Percentiles rank a stretch among this genome's conserved stretches.
These are phyloP conservation scores for Muscicapa striata DNA, from an alignment of 2,797 vertebrate species.

Conservation along the genomic window DNA sequence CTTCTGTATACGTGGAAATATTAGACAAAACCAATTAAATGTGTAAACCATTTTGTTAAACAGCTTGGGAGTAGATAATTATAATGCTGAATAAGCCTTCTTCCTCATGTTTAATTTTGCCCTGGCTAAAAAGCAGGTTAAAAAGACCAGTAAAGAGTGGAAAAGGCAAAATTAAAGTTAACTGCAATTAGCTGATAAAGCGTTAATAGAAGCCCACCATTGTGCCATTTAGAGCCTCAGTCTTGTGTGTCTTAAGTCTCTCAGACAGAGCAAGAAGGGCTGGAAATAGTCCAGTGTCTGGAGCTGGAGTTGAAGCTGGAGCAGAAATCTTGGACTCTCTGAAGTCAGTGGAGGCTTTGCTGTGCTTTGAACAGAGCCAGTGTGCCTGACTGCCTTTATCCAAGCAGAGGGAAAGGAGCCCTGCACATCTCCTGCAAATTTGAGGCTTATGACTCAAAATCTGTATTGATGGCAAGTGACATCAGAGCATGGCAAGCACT, in stretches of 20 bases:
- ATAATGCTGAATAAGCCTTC: conserved; percentile 62
- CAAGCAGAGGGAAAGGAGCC: background rate
- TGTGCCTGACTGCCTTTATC: background rate
- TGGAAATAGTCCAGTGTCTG: background rate
- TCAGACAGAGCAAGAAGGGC: background rate
- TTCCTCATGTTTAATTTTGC: conserved; percentile 44
- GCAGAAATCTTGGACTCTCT: background rate
- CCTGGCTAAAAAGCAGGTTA: conserved; percentile 16
- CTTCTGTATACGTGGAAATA: conserved; percentile 50
- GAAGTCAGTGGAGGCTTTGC: conserved; percentile 16
- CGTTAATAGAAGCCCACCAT: background rate
- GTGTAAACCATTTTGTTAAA: conserved; percentile 60
- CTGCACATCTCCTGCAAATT: background rate
- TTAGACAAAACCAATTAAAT: conserved; percentile 58
- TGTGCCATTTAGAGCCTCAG: conserved; percentile 37
- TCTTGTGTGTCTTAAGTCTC: conserved; percentile 21
- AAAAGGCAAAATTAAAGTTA: conserved; percentile 43
- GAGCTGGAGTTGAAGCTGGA: conserved; percentile 23
- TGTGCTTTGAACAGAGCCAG: background rate
- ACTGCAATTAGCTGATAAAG: conserved; percentile 12
- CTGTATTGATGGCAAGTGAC: background rate
- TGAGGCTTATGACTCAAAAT: background rate
- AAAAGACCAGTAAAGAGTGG: background rate
- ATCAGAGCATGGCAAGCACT: background rate
- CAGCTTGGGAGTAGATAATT: conserved; percentile 59